A percentile compares a stretch with the other conserved stretches of the same genome.
These are phyloP conservation scores for Porites divaricata DNA, from an alignment of 92 coral and sea anemone genomes.

Conservation along the genomic window DNA sequence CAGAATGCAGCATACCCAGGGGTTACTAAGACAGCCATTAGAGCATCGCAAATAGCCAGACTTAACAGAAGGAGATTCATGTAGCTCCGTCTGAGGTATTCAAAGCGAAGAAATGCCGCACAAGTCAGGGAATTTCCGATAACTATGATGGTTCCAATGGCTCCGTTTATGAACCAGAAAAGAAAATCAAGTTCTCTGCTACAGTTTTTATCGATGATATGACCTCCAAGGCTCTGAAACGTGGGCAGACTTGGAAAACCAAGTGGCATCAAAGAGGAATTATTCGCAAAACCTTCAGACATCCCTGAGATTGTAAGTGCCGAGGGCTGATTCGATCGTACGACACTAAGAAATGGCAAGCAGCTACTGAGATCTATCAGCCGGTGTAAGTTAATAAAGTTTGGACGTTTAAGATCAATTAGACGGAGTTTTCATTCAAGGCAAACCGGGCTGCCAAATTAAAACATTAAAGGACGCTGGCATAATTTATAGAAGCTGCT, in stretches of 20 bases:
- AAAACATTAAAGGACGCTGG: not conserved
- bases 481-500: not conserved
- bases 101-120: conserved; percentile 69
- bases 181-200: conserved; percentile 45
- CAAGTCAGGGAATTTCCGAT: conserved; percentile 75
- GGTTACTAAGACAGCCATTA: conserved; percentile 54
- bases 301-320: not conserved
- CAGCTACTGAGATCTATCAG: not conserved
- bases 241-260: not conserved
- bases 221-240: not conserved
- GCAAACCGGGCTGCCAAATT: conserved; percentile 7
- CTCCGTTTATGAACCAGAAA: conserved; percentile 70
- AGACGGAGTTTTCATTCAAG: not conserved
- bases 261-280: not conserved
- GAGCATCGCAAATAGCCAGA: conserved; percentile 64
- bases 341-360: not conserved
- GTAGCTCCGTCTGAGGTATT: conserved; percentile 57
- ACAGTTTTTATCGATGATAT: conserved; percentile 13
- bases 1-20: conserved; percentile 78
- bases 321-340: too few species aligned
- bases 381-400: not conserved
- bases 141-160: conserved; percentile 46
- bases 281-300: conserved; percentile 12
- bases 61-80: conserved; percentile 73
- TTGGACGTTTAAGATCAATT: not conserved